Evolutionary conservation across 2,797 vertebrate species (phyloP), one percentile per base, ranked within the genome.

Genomic region (Iguana delicatissima): DNA sequence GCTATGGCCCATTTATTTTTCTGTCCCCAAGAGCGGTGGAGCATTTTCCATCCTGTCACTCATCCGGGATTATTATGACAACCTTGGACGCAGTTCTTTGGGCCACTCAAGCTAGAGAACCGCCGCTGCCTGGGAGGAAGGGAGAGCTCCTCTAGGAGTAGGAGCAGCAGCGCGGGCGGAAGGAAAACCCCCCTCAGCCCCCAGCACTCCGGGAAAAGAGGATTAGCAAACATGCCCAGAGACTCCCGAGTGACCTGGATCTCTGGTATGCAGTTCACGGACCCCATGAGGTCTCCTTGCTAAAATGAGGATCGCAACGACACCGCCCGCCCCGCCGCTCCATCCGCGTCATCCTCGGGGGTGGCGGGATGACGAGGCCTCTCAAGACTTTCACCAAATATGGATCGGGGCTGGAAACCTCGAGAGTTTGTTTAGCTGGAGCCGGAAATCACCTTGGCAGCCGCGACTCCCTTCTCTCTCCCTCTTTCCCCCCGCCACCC

Each of bases 321-420:
- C 42, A 46, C 42, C 42, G 42, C 42, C 42, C 42, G 42, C 42
- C 42, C 42, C 42, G 42, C 42, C 42, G 42, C 42, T 3, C 42
- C 91, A 35, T n/a, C 84, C 50, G 73, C 50, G 67, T 59, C 89
- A 4, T 42, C 64, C 52, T 74, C 35, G 26, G 73, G 73, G 32
- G 64, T 32, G 67, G 74, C 62, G 87, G 42, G 80, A 93, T 96
- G 96, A 97, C 96, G 92, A 94, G 93, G 88, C 91, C 62, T 82
- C 85, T 93, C 7, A 95, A 94, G 96, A 94, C 95, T 95, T 94
- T 95, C 91, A 92, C 96, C 97, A 97, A 96, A 97, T 96, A 97
- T 96, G 97, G 96, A 90, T 89, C 85, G 91, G 85, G 92, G 91
- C 91, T 95, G 96, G 95, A 95, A 94, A 74, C 89, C 83, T 74